These are phyloP conservation scores for Dryobota labecula DNA, from an alignment of 2,888 invertebrate genomes.

Conservation along the genomic window DNA sequence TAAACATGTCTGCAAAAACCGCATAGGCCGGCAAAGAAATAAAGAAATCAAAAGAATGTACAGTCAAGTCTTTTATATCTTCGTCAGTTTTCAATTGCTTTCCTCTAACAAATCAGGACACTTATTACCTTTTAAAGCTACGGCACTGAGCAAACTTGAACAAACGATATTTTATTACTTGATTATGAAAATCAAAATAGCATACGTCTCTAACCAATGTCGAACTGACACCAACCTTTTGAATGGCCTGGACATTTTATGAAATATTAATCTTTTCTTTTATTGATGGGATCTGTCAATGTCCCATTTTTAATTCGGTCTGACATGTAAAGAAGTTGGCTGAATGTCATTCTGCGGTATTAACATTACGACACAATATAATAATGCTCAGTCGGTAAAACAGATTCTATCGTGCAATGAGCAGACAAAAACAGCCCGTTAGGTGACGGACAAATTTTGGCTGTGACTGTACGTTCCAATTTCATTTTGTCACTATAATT, in stretches of 20 bases:
- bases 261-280: not conserved
- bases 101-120: not conserved
- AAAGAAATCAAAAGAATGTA: not conserved
- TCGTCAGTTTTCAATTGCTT: not conserved
- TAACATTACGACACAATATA: not conserved
- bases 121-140: too few species aligned
- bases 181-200: too few species aligned
- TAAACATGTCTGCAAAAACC: constrained; percentile 14
- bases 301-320: not conserved
- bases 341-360: not conserved
- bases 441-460: not conserved
- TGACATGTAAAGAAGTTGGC: not conserved
- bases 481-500: not conserved
- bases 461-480: not conserved
- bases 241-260: not conserved
- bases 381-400: not conserved
- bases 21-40: not conserved
- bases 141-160: not conserved
- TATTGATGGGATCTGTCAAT: not conserved
- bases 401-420: not conserved
- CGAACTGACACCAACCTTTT: too few species aligned
- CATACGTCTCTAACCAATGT: too few species aligned
- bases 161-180: not conserved
- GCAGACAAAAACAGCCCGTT: not conserved
- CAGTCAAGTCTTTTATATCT: not conserved